Base-by-base conservation (phyloP, 1,140 invertebrate species). In the Drosophila obscura region DNA sequence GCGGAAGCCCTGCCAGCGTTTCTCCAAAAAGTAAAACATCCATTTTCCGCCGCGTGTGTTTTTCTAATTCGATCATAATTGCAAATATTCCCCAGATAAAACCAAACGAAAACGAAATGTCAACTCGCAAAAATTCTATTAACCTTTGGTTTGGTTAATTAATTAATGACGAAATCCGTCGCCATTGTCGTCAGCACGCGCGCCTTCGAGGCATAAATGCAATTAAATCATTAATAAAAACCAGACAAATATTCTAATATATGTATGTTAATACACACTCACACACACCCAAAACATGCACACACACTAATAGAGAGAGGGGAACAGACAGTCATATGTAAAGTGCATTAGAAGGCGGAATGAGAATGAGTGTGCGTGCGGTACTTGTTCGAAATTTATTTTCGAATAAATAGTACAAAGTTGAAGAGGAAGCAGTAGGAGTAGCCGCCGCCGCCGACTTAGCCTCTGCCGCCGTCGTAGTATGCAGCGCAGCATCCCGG, bases 351-450 rank as follows among this genome's bases (percentile, higher is more conserved):
- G 74, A 57, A 66, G 35, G 35, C 11, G 35, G 35, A 39, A 39
- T 39, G 57, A 65, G 64, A 55, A 39, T 65, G 79, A 77, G 80
- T 76, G 79, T 72, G 26, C 58, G 22, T 48, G 71, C 31, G 72
- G 76, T 76, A 88, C 82, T 88, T 87, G 82, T 85, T 85, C 82
- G 82, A 82, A 87, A 85, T 82, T 87, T 87, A 85, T 85, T 85
- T 85, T 85, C 82, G 82, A 85, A 85, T 85, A 85, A 85, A 85
- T 85, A 85, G 82, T 85, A 85, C 82, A 85, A 87, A 87, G 82
- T 82, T 85, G 74, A 85, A 85, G 81, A 85, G 82, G 81, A 50
- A 85, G 77, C 69, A 87, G 61, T 39, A 13, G 35, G 11, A 39
- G 11, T 11, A 13, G 11, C 35, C 35, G 35, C 35, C 35, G 35